These are phyloP conservation scores for Aldrovandia affinis DNA, from an alignment of 2,797 vertebrate species.

Conservation along the genomic window DNA sequence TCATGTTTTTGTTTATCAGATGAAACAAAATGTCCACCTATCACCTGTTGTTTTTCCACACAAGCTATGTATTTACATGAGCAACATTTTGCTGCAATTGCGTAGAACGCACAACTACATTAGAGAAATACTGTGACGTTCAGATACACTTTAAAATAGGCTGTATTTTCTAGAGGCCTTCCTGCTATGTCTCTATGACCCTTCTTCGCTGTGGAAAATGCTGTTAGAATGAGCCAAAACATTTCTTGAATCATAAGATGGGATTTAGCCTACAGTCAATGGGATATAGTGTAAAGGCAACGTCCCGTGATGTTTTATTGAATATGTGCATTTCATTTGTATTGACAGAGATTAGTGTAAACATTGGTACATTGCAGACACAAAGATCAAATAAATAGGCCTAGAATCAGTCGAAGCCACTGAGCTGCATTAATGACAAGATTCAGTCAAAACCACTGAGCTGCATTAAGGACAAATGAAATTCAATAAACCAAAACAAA, in stretches of 20 bases:
- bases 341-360: neutral
- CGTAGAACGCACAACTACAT: neutral
- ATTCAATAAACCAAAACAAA: neutral
- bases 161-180: neutral
- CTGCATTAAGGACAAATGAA: neutral
- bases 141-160: neutral
- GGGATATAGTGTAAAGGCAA: neutral
- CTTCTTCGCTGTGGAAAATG: neutral
- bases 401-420: too few species aligned
- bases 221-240: neutral
- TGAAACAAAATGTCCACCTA: neutral
- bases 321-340: neutral
- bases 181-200: neutral
- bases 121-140: neutral
- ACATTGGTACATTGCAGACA: neutral
- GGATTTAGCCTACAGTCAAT: neutral
- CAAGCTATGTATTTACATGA: neutral
- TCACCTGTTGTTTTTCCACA: neutral
- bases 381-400: neutral
- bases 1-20: slow-evolving; percentile 17
- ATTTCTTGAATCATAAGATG: neutral
- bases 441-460: too few species aligned
- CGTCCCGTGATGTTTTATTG: neutral
- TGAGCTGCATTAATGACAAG: too few species aligned
- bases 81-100: neutral